Conservation (phyloP, 2,797 vertebrate species). For the Trachurus trachurus region DNA sequence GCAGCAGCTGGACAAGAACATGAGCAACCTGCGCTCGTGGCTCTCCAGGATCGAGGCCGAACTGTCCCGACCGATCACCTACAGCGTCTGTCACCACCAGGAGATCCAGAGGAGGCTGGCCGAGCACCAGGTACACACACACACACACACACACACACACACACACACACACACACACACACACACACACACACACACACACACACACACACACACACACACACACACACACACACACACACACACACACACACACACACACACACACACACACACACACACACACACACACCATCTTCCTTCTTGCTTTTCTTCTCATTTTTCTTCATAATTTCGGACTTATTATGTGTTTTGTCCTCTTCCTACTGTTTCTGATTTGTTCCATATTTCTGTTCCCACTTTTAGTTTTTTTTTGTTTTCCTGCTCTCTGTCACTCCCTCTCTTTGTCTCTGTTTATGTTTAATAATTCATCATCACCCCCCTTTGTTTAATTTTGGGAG, state of each 20-base stretch:
- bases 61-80: constrained; percentile 92
- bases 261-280: not conserved
- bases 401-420: not conserved
- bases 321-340: not conserved
- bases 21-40: constrained; percentile 96
- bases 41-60: constrained; percentile 91
- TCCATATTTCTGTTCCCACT: not conserved
- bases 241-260: constrained; percentile 27
- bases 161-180: no score
- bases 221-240: constrained; percentile 26
- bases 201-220: no score
- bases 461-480: constrained; percentile 63
- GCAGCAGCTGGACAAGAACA: constrained; percentile 95
- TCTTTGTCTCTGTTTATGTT: constrained; percentile 48
- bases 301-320: not conserved
- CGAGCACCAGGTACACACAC: constrained; percentile 92
- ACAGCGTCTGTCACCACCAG: constrained; percentile 91
- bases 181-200: no score
- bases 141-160: not conserved
- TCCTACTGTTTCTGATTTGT: not conserved
- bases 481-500: constrained; percentile 69
- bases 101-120: constrained; percentile 96
- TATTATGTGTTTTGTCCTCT: not conserved
- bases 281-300: not conserved
- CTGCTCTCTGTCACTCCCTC: constrained; percentile 16